Percentiles rank a stretch among this genome's conserved stretches.
These are phyloP conservation scores for Mystacides longicornis DNA, from an alignment of 2,888 invertebrate genomes.

Conservation along the genomic window DNA sequence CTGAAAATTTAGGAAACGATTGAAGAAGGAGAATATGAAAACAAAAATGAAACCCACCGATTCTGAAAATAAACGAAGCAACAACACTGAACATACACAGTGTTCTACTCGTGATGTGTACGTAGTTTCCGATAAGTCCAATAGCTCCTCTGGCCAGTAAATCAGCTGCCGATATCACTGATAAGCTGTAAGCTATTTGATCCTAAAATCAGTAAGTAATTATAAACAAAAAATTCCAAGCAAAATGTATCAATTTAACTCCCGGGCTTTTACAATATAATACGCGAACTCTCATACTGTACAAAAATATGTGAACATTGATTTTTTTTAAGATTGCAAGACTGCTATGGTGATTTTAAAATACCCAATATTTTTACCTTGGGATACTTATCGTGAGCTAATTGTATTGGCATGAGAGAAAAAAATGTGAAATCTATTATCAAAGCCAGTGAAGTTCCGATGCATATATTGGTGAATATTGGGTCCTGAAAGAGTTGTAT, in stretches of 20 bases:
- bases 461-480: constrained; percentile 58
- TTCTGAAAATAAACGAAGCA: constrained; percentile 49
- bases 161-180: constrained; percentile 54
- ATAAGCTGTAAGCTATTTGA: constrained; percentile 53
- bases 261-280: no score
- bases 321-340: no score
- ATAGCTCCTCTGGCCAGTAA: constrained; percentile 52
- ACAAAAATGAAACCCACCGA: no score
- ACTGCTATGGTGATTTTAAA: no score
- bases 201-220: constrained; percentile 34
- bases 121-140: constrained; percentile 49
- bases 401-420: constrained; percentile 59
- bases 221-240: no score
- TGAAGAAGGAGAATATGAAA: no score
- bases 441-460: constrained; percentile 61
- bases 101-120: constrained; percentile 50
- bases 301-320: no score
- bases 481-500: constrained; percentile 54
- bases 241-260: no score
- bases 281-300: no score
- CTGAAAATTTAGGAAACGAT: no score
- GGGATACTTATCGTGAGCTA: constrained; percentile 47
- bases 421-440: constrained; percentile 65
- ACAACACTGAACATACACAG: constrained; percentile 52
- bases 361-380: constrained; percentile 34